phyloP scores from a whole-genome alignment of 2,888 invertebrate species.

The Drosophila atroscutellata region DNA sequence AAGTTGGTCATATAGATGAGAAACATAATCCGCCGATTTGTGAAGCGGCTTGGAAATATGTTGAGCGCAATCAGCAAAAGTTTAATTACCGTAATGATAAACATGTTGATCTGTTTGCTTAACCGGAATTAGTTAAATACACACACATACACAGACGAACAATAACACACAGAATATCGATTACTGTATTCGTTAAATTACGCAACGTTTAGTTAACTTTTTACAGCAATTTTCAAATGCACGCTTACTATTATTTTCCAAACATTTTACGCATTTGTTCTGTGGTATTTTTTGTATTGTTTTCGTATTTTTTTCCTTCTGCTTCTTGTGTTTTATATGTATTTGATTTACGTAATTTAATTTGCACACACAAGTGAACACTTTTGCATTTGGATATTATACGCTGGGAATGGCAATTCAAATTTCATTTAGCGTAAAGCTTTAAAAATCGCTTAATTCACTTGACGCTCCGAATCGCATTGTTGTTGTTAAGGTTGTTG shows the following conservation, averaged over 20 bases:
- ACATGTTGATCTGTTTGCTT: slow-evolving; percentile 78
- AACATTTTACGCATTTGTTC: slow-evolving; percentile 39
- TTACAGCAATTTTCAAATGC: slow-evolving; percentile 29
- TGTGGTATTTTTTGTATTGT: slow-evolving; percentile 9
- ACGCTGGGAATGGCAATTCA: slow-evolving; percentile 66
- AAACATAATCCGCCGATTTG: slow-evolving; percentile 85
- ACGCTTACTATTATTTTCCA: slow-evolving; percentile 32
- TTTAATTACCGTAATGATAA: slow-evolving; percentile 85
- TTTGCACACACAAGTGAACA: slow-evolving; percentile 75
- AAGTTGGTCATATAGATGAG: slow-evolving; percentile 85
- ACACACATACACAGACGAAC: slow-evolving; percentile 15
- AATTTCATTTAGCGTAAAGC: slow-evolving; percentile 79
- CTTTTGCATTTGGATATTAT: slow-evolving; percentile 28
- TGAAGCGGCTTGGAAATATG: slow-evolving; percentile 85
- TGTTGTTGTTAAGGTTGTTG: slow-evolving; percentile 42
- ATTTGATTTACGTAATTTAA: slow-evolving; percentile 80
- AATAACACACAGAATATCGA: not conserved
- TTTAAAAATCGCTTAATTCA: slow-evolving; percentile 81
- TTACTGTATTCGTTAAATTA: slow-evolving; percentile 43
- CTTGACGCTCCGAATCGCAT: slow-evolving; percentile 71
- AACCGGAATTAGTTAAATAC: slow-evolving; percentile 50
- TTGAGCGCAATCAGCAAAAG: slow-evolving; percentile 85
- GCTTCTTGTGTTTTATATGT: slow-evolving; percentile 47
- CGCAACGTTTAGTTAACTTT: slow-evolving; percentile 37
- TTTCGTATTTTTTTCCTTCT: not conserved